Percentiles rank a stretch among this genome's conserved stretches.
phyloP scores from a whole-genome alignment of 2,888 invertebrate species.

The Volucella zonaria region DNA sequence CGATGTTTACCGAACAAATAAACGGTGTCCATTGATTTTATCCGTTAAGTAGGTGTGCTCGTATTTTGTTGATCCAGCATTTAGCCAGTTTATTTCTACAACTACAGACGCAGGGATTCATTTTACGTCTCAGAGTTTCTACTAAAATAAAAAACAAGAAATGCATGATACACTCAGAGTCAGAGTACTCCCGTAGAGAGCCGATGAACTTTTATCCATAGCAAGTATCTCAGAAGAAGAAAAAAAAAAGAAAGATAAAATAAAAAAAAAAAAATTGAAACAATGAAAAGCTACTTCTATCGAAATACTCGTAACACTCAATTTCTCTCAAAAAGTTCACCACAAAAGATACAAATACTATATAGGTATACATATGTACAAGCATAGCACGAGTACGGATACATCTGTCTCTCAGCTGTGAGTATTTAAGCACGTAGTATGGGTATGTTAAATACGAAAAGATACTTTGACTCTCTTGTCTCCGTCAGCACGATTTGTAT shows the following conservation, averaged over 20 bases:
- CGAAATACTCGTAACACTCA: neutral
- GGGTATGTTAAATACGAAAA: slow-evolving; percentile 22
- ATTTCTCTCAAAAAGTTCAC: slow-evolving; percentile 40
- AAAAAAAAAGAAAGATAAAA: too few relatives aligned
- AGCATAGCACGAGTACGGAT: too few relatives aligned
- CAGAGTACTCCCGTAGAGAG: neutral
- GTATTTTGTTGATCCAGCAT: neutral
- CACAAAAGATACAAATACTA: neutral
- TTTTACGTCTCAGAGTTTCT: neutral
- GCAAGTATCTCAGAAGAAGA: too few relatives aligned
- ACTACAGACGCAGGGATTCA: slow-evolving; percentile 7
- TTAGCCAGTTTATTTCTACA: neutral
- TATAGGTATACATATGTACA: too few relatives aligned
- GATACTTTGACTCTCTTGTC: slow-evolving; percentile 56
- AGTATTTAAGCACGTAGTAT: neutral
- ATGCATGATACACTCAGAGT: too few relatives aligned
- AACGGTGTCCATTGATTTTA: too few relatives aligned
- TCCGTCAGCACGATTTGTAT: slow-evolving; percentile 37
- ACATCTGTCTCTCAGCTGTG: slow-evolving; percentile 20
- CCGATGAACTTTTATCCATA: slow-evolving; percentile 44
- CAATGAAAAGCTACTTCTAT: slow-evolving; percentile 49
- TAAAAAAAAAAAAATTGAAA: slow-evolving; percentile 16
- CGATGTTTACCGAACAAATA: too few relatives aligned
- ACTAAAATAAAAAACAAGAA: neutral
- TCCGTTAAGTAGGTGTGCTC: too few relatives aligned